These are phyloP conservation scores for Entomobrya proxima DNA, from an alignment of 2,888 invertebrate species.

Conservation along the genomic window DNA sequence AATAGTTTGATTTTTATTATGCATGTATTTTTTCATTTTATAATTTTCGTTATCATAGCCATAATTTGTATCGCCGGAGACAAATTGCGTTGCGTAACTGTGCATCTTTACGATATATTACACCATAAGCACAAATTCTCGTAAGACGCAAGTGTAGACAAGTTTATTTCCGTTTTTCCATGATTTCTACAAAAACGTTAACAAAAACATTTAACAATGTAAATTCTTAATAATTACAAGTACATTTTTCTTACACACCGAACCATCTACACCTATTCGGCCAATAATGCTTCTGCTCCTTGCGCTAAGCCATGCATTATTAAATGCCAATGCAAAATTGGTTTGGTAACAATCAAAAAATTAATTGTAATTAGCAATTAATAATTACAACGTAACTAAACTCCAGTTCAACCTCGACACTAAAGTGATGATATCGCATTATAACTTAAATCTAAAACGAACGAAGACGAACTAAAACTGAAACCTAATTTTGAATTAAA, in stretches of 20 bases:
- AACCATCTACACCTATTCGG: not conserved
- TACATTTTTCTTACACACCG: no score
- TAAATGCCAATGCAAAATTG: not conserved
- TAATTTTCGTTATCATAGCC: no score
- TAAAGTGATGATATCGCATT: no score
- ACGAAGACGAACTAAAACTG: not conserved
- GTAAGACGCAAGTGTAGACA: not conserved
- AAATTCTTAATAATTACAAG: conserved; percentile 1
- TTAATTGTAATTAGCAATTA: not conserved
- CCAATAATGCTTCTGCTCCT: not conserved
- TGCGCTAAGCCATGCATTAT: no score
- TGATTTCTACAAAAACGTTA: conserved; percentile 4
- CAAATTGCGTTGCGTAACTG: no score
- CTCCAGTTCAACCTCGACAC: not conserved
- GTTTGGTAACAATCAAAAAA: conserved; percentile 4
- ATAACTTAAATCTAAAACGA: no score
- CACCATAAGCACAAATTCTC: not conserved
- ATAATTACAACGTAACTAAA: not conserved
- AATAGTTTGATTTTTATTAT: no score
- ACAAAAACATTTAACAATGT: not conserved
- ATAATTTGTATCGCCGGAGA: no score
- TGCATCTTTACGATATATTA: no score
- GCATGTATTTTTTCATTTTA: no score
- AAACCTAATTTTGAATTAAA: not conserved
- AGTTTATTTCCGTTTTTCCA: not conserved